phyloP scores from a whole-genome alignment of 2,888 invertebrate genomes.

The Tricholauxania praeusta region DNA sequence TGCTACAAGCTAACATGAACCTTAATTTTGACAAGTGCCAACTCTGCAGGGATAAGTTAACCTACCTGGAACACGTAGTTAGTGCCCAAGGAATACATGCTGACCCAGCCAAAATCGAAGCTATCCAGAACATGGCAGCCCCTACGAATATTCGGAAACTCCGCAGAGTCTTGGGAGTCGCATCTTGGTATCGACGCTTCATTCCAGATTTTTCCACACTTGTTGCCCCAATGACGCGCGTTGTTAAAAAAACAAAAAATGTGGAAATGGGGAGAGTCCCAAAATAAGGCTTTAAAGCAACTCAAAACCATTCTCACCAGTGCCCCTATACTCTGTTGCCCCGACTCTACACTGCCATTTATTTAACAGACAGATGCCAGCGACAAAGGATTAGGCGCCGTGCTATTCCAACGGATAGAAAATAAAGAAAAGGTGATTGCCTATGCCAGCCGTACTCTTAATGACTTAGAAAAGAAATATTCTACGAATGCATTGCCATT shows the following conservation, averaged over 20 bases:
- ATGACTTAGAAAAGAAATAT: slow-evolving; percentile 36
- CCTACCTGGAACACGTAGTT: neutral
- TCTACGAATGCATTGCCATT: slow-evolving; percentile 41
- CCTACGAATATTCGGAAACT: slow-evolving; percentile 7
- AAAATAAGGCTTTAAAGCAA: neutral
- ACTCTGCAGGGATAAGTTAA: neutral
- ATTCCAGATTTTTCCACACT: neutral
- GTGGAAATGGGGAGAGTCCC: neutral
- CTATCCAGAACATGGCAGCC: neutral
- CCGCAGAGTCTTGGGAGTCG: neutral
- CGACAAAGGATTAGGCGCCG: slow-evolving; percentile 20
- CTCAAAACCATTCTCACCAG: slow-evolving; percentile 28
- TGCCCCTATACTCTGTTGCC: slow-evolving; percentile 22
- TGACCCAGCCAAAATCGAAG: neutral
- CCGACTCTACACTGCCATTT: slow-evolving; percentile 27
- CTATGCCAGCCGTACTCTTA: slow-evolving; percentile 40
- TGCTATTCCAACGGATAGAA: slow-evolving; percentile 16
- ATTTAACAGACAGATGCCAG: slow-evolving; percentile 38
- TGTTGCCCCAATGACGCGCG: neutral
- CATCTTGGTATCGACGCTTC: slow-evolving; percentile 15
- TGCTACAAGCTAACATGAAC: neutral
- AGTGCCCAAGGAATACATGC: neutral
- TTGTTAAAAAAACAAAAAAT: neutral
- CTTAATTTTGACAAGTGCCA: neutral
- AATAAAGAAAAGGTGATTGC: slow-evolving; percentile 23